Evolutionary conservation across 2,888 invertebrate species (phyloP).

Genomic region (Drosophila infuscata): DNA sequence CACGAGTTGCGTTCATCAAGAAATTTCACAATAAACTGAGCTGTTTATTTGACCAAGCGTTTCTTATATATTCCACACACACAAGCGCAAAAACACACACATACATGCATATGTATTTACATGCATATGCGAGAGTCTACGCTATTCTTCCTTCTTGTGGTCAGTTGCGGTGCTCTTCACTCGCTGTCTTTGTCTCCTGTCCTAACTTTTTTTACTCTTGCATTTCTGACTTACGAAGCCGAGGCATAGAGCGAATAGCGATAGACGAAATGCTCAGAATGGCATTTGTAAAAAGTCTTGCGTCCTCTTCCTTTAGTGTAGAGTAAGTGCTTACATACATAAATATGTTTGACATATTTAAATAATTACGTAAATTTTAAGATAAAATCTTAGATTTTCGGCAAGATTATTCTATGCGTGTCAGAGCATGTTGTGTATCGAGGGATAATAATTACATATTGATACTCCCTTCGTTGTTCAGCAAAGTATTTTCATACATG

Average conservation of each 20-base stretch:
- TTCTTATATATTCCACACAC: constrained; percentile 31
- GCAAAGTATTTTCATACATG: neutral
- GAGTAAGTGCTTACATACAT: neutral
- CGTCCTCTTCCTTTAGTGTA: neutral
- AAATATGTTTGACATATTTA: neutral
- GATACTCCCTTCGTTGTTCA: neutral
- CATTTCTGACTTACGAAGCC: neutral
- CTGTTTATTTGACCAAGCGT: neutral
- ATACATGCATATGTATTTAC: too few relatives aligned
- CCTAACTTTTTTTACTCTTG: neutral
- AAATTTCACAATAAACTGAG: constrained; percentile 32
- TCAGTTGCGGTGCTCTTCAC: neutral
- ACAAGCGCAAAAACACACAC: neutral
- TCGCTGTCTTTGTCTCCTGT: neutral
- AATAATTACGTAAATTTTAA: neutral
- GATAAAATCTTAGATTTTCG: neutral
- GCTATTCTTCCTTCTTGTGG: neutral
- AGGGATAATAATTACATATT: neutral
- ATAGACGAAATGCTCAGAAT: neutral
- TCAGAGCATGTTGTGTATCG: neutral
- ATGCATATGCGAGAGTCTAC: neutral
- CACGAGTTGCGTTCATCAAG: neutral
- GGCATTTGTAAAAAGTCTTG: neutral
- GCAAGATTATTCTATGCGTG: neutral
- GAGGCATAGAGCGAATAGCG: neutral